These are phyloP conservation scores for Ascidia mentula DNA, from an alignment of 23 tunicate genomes.

Conservation along the genomic window DNA sequence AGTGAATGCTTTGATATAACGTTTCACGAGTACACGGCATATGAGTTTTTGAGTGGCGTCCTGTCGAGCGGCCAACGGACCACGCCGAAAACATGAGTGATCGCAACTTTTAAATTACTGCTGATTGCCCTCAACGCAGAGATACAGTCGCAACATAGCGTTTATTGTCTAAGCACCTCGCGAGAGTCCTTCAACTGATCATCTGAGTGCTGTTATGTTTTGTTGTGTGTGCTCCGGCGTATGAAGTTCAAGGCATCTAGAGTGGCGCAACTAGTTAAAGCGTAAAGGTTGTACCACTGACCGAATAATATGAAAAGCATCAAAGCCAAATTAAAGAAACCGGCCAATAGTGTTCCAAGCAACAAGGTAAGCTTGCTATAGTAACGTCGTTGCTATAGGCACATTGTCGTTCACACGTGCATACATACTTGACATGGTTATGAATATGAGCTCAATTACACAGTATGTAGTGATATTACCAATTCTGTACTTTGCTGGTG, in stretches of 20 bases:
- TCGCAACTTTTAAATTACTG: background rate
- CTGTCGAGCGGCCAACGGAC: background rate
- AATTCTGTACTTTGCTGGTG: too few relatives aligned
- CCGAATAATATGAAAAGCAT: slow-evolving; percentile 56
- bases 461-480: too few relatives aligned
- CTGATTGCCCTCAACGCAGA: background rate
- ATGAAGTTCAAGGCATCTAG: slow-evolving; percentile 1
- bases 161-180: slow-evolving; percentile 11
- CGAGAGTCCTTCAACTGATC: background rate
- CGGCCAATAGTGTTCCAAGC: slow-evolving; percentile 29
- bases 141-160: slow-evolving; percentile 8
- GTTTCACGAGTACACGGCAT: background rate
- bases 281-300: background rate
- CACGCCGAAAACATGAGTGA: background rate
- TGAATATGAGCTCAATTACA: too few relatives aligned
- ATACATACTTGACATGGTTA: too few relatives aligned
- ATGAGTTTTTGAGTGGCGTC: background rate
- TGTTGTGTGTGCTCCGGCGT: slow-evolving; percentile 1
- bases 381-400: background rate
- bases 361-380: slow-evolving; percentile 51
- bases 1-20: background rate
- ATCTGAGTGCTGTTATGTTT: background rate
- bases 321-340: slow-evolving; percentile 58
- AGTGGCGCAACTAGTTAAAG: background rate
- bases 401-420: too few relatives aligned